Evolutionary conservation across 2,797 vertebrate genomes (phyloP), one percentile per base, ranked within the genome.

Genomic region (Nothura maculosa): DNA sequence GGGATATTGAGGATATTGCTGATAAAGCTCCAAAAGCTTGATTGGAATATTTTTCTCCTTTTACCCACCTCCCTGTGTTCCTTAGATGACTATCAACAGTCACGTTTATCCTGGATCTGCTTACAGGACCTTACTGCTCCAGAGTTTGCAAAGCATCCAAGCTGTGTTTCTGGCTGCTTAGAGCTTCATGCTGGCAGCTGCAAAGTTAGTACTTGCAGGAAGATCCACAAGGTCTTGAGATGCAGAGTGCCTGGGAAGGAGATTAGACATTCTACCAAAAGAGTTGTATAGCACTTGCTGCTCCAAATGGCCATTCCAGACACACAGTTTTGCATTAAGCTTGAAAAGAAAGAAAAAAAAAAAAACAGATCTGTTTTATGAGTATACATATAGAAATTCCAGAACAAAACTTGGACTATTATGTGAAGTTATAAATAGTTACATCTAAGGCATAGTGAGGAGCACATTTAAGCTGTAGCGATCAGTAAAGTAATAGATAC

Each of bases 251-350:
- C 48, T n/a, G 54, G 28, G 42, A 20, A 45, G 47, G 15, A 54
- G 50, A 60, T 28, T 9, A 18, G 21, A 45, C 32, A 36, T 42
- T 68, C 55, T 61, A 36, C 15, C 2, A 0, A 13, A 62, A 40
- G 76, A 50, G n/a, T 50, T 45, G 34, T 24, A 5, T 0, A 1
- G 52, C 72, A 60, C 52, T 45, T 28, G 61, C 20, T 38, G 73
- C 62, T 68, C 48, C 43, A 32, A 4, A 9, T 30, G 42, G 16
- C 54, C 14, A 1, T 28, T 57, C 66, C 55, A 52, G 55, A 30
- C 62, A 16, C 0, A 1, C 22, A 63, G 55, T 30, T 58, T 78
- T 34, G 21, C 1, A 1, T 6, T 1, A 3, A 78, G 30, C 57
- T 78, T 43, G 11, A 54, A 74, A 54, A 68, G 43, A 43, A 47